Percentiles rank a stretch among this genome's conserved stretches.
Evolutionary conservation across 2,113 vertebrate genomes (phyloP).

Genomic region (Morone saxatilis): DNA sequence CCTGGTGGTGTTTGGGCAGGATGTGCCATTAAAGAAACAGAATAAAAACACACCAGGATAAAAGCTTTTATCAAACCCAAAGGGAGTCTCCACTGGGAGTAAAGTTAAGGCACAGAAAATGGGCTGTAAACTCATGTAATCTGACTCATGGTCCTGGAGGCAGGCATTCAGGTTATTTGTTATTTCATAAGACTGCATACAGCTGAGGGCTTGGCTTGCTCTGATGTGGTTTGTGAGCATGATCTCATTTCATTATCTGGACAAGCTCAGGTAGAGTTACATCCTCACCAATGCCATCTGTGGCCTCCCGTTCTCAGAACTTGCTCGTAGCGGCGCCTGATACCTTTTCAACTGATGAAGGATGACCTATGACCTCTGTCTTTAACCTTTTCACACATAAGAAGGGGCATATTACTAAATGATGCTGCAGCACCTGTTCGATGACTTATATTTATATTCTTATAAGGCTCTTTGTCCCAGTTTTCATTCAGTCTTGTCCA

Average conservation of each 20-base stretch:
- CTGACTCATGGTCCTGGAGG: constrained; percentile 21
- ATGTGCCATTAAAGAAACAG: constrained; percentile 63
- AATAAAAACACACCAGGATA: constrained; percentile 49
- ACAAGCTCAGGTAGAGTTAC: constrained; percentile 74
- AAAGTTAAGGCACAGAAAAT: constrained; percentile 54
- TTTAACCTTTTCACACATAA: constrained; percentile 40
- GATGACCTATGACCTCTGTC: constrained; percentile 53
- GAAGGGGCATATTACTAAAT: background rate
- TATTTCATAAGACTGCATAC: constrained; percentile 51
- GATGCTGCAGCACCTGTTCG: constrained; percentile 32
- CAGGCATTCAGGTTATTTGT: constrained; percentile 47
- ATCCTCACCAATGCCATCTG: constrained; percentile 63
- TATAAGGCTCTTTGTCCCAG: constrained; percentile 4
- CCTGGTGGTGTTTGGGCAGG: constrained; percentile 56
- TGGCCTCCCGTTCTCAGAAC: constrained; percentile 59
- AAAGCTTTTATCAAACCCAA: constrained; percentile 53
- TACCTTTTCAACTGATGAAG: constrained; percentile 65
- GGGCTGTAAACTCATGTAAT: constrained; percentile 47
- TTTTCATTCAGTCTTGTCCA: constrained; percentile 31
- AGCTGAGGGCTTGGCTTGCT: constrained; percentile 49
- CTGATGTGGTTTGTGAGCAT: constrained; percentile 66
- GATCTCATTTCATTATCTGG: constrained; percentile 74
- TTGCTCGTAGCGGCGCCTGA: background rate
- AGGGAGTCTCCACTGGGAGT: constrained; percentile 43
- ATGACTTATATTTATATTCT: constrained; percentile 7